Evolutionary conservation across 2,888 invertebrate genomes (phyloP), one percentile per base, ranked within the genome.

Genomic region (Clepsis dumicolana): DNA sequence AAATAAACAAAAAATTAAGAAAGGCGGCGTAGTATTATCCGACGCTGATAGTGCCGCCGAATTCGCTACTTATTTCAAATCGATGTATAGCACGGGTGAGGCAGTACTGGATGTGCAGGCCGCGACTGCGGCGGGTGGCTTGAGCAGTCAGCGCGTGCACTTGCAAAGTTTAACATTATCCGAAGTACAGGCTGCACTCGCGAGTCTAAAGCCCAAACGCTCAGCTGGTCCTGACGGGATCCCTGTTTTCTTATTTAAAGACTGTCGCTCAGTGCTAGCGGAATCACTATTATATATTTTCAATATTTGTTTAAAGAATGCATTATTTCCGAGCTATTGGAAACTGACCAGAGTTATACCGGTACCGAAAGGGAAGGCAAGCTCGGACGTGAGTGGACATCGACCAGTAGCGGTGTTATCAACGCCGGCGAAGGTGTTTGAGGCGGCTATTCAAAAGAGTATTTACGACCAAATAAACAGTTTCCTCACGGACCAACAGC

Each of bases 151-250:
- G 54, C 64, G 65, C 44, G 64, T 71, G 16, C 69, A 64, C 44
- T 0, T 68, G 5, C 54, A 52, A 14, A 29, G 24, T 18, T 27
- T 68, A 8, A 52, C 35, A 12, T 4, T 54, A 1, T 44, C 35
- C 14, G 61, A 70, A 0, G 65, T 65, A 10, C 16, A 24, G 3
- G 4, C 24, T 0, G 70, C 70, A n/a, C 50, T 70, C 12, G 5
- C 24, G 16, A 48, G 53, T 10, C 63, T 70, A 12, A 61, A 63
- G 52, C 66, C 70, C 12, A 70, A 70, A 16, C 21, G 52, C 18
- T 70, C 66, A 1, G 53, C 64, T 7, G 71, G 71, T 4, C 71
- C 71, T 10, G 71, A 66, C 44, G 71, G 72, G 14, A 61, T 70
- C 14, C 70, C 70, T 32, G 35, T 67, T 4, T 72, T 35, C 59